Evolutionary conservation across 2,797 vertebrate species (phyloP).

Genomic region (Simalia tracyae): DNA sequence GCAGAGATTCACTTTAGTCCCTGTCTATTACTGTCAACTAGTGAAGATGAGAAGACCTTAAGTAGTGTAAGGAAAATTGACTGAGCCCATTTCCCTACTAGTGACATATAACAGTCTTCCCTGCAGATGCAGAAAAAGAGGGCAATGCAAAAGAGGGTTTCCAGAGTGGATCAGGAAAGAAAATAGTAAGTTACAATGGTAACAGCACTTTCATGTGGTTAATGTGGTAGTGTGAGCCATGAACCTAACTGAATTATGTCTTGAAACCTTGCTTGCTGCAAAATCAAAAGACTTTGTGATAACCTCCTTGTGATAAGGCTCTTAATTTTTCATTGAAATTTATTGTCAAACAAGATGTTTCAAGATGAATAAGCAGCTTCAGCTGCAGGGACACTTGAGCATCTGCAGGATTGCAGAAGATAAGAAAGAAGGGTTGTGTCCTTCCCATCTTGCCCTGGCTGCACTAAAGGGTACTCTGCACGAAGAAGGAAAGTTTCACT

Average conservation of each 20-base stretch:
- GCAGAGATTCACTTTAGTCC: background rate
- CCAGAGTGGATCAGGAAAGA: background rate
- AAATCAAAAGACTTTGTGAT: background rate
- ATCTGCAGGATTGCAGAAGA: background rate
- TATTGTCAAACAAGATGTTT: background rate
- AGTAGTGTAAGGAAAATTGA: background rate
- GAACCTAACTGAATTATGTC: background rate
- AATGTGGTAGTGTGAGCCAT: background rate
- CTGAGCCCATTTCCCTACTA: background rate
- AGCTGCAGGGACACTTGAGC: background rate
- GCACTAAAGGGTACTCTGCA: background rate
- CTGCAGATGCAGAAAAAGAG: background rate
- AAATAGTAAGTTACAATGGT: background rate
- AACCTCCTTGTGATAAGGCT: background rate
- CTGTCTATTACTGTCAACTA: background rate
- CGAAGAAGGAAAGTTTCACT: background rate
- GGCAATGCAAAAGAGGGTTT: background rate
- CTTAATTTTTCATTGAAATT: background rate
- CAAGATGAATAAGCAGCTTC: background rate
- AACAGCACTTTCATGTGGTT: background rate
- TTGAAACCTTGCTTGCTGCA: background rate
- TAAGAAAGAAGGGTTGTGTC: background rate
- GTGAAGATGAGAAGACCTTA: background rate
- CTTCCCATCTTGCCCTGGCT: background rate
- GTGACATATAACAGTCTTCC: background rate